Base-by-base conservation (phyloP, 2,797 vertebrate genomes). In the Galaxias olidus region DNA sequence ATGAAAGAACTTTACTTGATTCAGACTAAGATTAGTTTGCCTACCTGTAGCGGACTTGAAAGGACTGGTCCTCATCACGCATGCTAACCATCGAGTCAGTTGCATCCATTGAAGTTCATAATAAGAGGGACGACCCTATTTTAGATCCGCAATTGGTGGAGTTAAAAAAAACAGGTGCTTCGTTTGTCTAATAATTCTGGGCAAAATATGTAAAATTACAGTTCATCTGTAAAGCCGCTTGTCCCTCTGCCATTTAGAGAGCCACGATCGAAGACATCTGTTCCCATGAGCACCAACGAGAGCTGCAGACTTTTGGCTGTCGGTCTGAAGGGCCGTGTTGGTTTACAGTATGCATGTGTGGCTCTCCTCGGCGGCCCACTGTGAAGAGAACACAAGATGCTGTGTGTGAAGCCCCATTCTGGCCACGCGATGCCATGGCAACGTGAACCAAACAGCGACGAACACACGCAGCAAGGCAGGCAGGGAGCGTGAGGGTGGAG, bases 1-100 rank as follows among this genome's bases (percentile, higher is more conserved):
- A 30, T 30, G 2, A 30, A 30, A 30, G 30, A 30, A 30, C 30
- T n/a, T n/a, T n/a, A n/a, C n/a, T 30, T 30, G 30, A 30, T 30
- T 30, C 30, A 30, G 30, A 30, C 30, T 30, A 30, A 30, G 30
- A 30, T 3, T 30, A 30, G 30, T 30, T 30, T 47, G 78, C 96
- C 93, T 96, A 99, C 97, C 97, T 99, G 97, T 99, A 98, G 76
- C 95, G 92, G 78, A 99, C 93, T 83, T 97, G 94, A 90, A 93
- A 93, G 72, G 94, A 94, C 76, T 88, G 92, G 83, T 96, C 95
- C 78, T 96, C 89, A 76, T 79, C 91, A 78, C 69, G 90, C 91
- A 93, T 94, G 87, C 91, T 96, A 93, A 95, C 78, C 87, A 92
- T 77, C 88, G 89, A 87, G 84, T 88, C 87, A 80, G 86, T 87